Base-by-base conservation (phyloP, 2,113 vertebrate genomes). In the Heteronetta atricapilla region DNA sequence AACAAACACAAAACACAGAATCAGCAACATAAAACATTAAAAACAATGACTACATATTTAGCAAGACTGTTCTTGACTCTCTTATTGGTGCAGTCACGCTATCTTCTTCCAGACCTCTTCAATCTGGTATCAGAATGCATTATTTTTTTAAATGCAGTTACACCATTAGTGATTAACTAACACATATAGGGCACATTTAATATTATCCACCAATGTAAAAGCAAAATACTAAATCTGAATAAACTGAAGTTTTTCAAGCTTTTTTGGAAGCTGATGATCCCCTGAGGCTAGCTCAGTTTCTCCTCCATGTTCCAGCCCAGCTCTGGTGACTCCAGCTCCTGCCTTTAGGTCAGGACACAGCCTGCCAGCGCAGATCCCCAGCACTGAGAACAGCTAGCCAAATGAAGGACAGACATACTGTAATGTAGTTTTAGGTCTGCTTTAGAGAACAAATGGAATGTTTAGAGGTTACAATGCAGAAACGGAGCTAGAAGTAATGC, bases 161-260 rank as follows among this genome's bases (percentile, higher is more conserved):
- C 86, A 82, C 28, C 22, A 9, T 52, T 7, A 55, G 38, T 6
- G 2, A 53, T 56, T 68, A 38, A 62, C 14, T 82, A 68, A 53
- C 7, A 34, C 0, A 0, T 38, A 40, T 13, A 67, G 14, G 28
- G 38, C 8, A 34, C 13, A 15, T 15, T 69, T 34, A 22, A 12
- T 8, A 18, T 56, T 72, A 52, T 7, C 55, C 40, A 56, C 13
- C 4, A 10, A 2, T 5, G 4, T 21, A 8, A 83, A 77, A 84
- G 4, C 17, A 50, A 70, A 46, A 64, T 1, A 15, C 0, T 21
- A 46, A n/a, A 7, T 15, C 25, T 40, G 34, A 36, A 44, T 17
- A 76, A 59, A 56, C 44, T 69, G 59, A 64, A 63, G 9, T 40
- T 40, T 63, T 90, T 56, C 15, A n/a, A 10, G 31, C 13, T 18